Conservation (phyloP, 2,113 vertebrate species). For the Ibidorhyncha struthersii region DNA sequence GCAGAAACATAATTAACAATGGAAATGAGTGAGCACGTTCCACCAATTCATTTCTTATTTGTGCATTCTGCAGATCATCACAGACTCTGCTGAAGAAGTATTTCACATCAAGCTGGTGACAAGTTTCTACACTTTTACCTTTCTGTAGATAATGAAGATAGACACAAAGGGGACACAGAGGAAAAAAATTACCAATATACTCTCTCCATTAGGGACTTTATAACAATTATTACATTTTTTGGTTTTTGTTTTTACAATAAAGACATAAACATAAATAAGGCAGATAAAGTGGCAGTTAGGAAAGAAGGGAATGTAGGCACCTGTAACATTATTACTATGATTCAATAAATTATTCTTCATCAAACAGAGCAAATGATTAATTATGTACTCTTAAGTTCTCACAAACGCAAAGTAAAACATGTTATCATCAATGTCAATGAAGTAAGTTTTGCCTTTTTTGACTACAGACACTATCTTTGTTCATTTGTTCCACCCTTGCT, state of each 20-base stretch:
- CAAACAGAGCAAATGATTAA: neutral
- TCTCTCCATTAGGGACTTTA: neutral
- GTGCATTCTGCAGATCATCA: neutral
- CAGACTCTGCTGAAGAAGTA: neutral
- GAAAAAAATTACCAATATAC: neutral
- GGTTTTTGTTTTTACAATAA: neutral
- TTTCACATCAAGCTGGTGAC: neutral
- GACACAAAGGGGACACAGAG: neutral
- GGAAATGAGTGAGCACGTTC: neutral
- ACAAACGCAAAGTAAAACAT: neutral
- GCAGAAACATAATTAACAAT: neutral
- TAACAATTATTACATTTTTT: neutral
- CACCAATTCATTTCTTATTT: neutral
- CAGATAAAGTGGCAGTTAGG: neutral
- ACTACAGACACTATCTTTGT: neutral
- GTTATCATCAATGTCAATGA: neutral
- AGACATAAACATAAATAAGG: neutral
- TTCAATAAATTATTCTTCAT: neutral
- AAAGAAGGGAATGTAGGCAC: neutral
- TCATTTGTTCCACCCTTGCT: neutral
- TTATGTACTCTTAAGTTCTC: neutral
- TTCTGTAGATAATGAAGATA: neutral
- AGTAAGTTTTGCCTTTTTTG: neutral
- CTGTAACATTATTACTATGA: neutral
- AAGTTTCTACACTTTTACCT: neutral